These are phyloP conservation scores for Nemoura dubitans DNA, from an alignment of 2,888 invertebrate species.

Conservation along the genomic window DNA sequence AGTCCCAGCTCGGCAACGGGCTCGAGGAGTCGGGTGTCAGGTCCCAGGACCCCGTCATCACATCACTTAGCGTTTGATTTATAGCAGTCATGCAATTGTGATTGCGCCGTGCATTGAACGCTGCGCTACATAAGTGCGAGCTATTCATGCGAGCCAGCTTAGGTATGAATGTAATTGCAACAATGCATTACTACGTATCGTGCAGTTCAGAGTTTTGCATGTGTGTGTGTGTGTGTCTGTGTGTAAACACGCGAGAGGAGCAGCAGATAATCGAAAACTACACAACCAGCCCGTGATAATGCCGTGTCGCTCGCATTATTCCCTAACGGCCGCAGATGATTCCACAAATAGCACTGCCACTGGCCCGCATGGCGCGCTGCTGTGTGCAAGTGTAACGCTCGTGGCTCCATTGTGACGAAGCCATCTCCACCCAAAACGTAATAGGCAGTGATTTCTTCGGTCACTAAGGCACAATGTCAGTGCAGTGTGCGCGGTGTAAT, in stretches of 20 bases:
- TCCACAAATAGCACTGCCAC: not conserved
- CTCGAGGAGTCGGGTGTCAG: not conserved
- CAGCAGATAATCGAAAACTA: not conserved
- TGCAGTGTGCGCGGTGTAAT: not conserved
- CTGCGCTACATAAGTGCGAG: not conserved
- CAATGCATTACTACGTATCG: not conserved
- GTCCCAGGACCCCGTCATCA: too few relatives aligned
- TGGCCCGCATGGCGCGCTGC: too few relatives aligned
- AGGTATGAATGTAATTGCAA: not conserved
- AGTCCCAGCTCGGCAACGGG: too few relatives aligned
- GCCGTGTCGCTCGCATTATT: not conserved
- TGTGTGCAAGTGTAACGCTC: too few relatives aligned
- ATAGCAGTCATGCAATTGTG: constrained; percentile 17
- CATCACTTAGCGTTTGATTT: constrained; percentile 8
- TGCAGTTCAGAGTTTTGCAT: not conserved
- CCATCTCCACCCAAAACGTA: not conserved
- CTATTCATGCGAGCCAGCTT: not conserved
- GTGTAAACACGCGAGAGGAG: not conserved
- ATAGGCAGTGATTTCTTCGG: constrained; percentile 9
- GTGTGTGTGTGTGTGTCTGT: not conserved
- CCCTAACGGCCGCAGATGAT: not conserved
- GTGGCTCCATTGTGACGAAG: constrained; percentile 10
- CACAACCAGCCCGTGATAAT: not conserved
- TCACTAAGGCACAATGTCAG: constrained; percentile 39
- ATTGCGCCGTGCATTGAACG: not conserved